A percentile compares a stretch with the other conserved stretches of the same genome.
phyloP scores from a whole-genome alignment of 2,888 invertebrate species.

The Congeria kusceri region DNA sequence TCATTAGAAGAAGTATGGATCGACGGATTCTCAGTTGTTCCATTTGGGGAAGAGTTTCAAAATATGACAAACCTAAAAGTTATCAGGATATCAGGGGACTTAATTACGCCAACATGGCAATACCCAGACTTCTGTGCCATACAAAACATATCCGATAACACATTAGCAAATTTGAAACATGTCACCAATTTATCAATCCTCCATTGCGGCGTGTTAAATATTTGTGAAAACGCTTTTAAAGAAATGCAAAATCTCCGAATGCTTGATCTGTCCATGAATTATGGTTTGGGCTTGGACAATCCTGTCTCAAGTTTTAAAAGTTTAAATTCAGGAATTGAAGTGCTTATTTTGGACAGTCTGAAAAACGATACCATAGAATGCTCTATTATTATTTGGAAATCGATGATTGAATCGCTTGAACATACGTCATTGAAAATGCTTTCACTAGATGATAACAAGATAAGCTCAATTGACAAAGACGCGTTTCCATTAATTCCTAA shows the following conservation, averaged over 20 bases:
- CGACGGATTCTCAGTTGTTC: slow-evolving; percentile 35
- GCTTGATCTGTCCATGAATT: slow-evolving; percentile 41
- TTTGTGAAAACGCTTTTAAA: slow-evolving; percentile 20
- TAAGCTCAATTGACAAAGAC: slow-evolving; percentile 4
- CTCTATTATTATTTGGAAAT: background rate
- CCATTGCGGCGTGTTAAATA: slow-evolving; percentile 19
- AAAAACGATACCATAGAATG: background rate
- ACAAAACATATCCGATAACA: background rate
- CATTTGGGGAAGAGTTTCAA: slow-evolving; percentile 32
- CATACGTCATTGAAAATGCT: slow-evolving; percentile 26
- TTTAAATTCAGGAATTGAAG: slow-evolving; percentile 2
- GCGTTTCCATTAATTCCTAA: slow-evolving; percentile 18
- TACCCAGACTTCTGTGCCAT: slow-evolving; percentile 12
- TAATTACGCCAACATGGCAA: slow-evolving; percentile 10
- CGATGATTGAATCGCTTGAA: slow-evolving; percentile 1
- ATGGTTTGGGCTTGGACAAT: too few species aligned
- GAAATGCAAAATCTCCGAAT: slow-evolving; percentile 10
- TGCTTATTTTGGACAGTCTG: slow-evolving; percentile 9
- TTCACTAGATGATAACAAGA: slow-evolving; percentile 27
- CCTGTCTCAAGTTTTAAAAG: slow-evolving; percentile 10
- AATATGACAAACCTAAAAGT: slow-evolving; percentile 24
- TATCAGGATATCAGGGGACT: slow-evolving; percentile 22
- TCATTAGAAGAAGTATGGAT: slow-evolving; percentile 31
- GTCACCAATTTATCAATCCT: slow-evolving; percentile 18
- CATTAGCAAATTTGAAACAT: slow-evolving; percentile 5